Percentiles rank a stretch among this genome's conserved stretches.
These are phyloP conservation scores for Caenorhabditis wallacei DNA, from an alignment of 2,888 invertebrate genomes.

Conservation along the genomic window DNA sequence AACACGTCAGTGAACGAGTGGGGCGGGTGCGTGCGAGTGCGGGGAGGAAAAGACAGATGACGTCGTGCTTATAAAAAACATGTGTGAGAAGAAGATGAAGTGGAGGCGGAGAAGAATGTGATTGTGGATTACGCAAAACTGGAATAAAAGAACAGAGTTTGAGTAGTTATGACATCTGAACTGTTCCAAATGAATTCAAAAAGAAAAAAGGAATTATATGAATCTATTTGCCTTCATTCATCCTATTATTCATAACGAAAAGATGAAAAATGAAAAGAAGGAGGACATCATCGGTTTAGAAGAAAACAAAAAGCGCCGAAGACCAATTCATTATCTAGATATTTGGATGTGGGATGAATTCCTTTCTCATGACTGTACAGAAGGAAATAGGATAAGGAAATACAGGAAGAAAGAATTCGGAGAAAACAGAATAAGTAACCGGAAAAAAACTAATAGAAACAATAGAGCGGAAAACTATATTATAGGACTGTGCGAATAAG, in stretches of 20 bases:
- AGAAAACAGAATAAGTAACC: slow-evolving; percentile 15
- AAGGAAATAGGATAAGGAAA: slow-evolving; percentile 30
- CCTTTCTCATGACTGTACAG: slow-evolving; percentile 53
- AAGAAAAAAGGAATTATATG: slow-evolving; percentile 4
- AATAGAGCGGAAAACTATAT: slow-evolving; percentile 37
- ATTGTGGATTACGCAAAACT: slow-evolving; percentile 43
- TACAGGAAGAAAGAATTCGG: not conserved
- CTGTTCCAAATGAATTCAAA: slow-evolving; percentile 19
- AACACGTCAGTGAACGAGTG: slow-evolving; percentile 66
- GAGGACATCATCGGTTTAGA: slow-evolving; percentile 39
- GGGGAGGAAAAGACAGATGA: slow-evolving; percentile 55
- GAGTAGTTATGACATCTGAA: slow-evolving; percentile 36
- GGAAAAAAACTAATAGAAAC: not conserved
- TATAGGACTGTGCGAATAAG: slow-evolving; percentile 20
- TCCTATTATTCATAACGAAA: slow-evolving; percentile 19
- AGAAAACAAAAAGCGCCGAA: slow-evolving; percentile 60
- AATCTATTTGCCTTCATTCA: slow-evolving; percentile 10
- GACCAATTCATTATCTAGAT: slow-evolving; percentile 60
- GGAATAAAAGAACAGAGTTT: slow-evolving; percentile 12
- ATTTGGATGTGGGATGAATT: slow-evolving; percentile 37
- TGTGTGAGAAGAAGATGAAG: slow-evolving; percentile 52
- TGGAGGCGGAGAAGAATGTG: slow-evolving; percentile 15
- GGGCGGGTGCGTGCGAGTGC: slow-evolving; percentile 57
- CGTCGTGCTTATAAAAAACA: slow-evolving; percentile 65
- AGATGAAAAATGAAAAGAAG: slow-evolving; percentile 17